Percentiles rank a stretch among this genome's conserved stretches.
Conservation (phyloP, 2,888 invertebrate genomes). For the Drosophila formosana region DNA sequence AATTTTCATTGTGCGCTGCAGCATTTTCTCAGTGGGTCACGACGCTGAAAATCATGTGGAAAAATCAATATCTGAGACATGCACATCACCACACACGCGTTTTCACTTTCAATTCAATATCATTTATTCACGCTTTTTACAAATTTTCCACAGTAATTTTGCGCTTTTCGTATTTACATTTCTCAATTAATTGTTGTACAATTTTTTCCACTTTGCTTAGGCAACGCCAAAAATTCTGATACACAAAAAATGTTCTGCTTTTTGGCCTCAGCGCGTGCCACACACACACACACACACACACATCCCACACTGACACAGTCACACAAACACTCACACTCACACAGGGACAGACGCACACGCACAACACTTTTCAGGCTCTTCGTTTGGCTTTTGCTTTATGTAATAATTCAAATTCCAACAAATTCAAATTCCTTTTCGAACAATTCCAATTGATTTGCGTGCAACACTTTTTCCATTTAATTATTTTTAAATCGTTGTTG, state of each 20-base stretch:
- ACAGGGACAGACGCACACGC: slow-evolving; percentile 44
- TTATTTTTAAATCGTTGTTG: slow-evolving; percentile 5
- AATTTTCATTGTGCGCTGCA: neutral
- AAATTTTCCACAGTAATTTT: slow-evolving; percentile 21
- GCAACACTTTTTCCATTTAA: slow-evolving; percentile 13
- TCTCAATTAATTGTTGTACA: slow-evolving; percentile 16
- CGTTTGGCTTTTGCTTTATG: slow-evolving; percentile 65
- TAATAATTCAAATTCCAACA: slow-evolving; percentile 56
- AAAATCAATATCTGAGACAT: slow-evolving; percentile 70
- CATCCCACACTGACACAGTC: slow-evolving; percentile 13
- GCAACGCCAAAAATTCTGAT: slow-evolving; percentile 65
- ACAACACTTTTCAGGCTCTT: slow-evolving; percentile 67
- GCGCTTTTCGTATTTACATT: neutral
- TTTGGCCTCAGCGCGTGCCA: slow-evolving; percentile 67
- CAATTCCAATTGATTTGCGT: slow-evolving; percentile 27
- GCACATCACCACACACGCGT: slow-evolving; percentile 54
- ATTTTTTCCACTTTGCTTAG: slow-evolving; percentile 29
- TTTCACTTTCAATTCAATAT: slow-evolving; percentile 66
- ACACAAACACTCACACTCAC: slow-evolving; percentile 27
- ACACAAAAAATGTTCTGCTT: slow-evolving; percentile 73
- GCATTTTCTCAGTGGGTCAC: slow-evolving; percentile 45
- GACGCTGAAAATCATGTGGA: slow-evolving; percentile 62
- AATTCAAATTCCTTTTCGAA: slow-evolving; percentile 17
- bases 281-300: slow-evolving; percentile 29
- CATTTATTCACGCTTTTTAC: slow-evolving; percentile 7